Evolutionary conservation across 2,888 invertebrate genomes (phyloP).

Genomic region (Oscheius sp.): DNA sequence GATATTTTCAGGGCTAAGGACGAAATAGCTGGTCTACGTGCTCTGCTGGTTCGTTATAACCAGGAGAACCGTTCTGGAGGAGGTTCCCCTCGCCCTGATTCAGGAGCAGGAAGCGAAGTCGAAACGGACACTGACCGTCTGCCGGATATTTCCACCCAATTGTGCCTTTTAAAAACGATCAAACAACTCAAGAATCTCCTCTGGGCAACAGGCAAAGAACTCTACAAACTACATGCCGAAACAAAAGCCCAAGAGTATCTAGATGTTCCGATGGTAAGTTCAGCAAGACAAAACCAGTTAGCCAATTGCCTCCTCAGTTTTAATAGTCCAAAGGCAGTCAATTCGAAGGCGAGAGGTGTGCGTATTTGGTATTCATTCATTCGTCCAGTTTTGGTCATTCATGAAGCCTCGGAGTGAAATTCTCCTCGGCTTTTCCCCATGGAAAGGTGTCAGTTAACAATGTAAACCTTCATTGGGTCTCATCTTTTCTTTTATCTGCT

Average conservation of each 20-base stretch:
- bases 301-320: constrained; percentile 23
- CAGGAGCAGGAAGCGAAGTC: constrained; percentile 58
- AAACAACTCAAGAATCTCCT: constrained; percentile 19
- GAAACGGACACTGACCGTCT: constrained; percentile 29
- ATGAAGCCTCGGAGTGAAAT: constrained; percentile 20
- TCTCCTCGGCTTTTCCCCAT: neutral
- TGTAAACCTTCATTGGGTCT: constrained; percentile 14
- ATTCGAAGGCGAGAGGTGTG: constrained; percentile 20
- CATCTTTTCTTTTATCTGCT: constrained; percentile 18
- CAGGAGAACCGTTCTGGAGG: constrained; percentile 58
- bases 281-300: constrained; percentile 9
- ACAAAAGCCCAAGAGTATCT: neutral
- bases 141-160: constrained; percentile 12
- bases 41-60: constrained; percentile 54
- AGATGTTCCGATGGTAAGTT: constrained; percentile 10
- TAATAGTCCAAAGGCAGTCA: constrained; percentile 26
- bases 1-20: constrained; percentile 50
- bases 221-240: neutral
- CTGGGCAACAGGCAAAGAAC: constrained; percentile 23
- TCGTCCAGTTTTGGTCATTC: constrained; percentile 19
- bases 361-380: constrained; percentile 37
- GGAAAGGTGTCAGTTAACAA: constrained; percentile 19
- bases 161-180: constrained; percentile 12
- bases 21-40: constrained; percentile 59
- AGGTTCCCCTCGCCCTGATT: constrained; percentile 61